A percentile compares a stretch with the other conserved stretches of the same genome.
These are phyloP conservation scores for Tetropium fuscum DNA, from an alignment of 2,888 invertebrate species.

Conservation along the genomic window DNA sequence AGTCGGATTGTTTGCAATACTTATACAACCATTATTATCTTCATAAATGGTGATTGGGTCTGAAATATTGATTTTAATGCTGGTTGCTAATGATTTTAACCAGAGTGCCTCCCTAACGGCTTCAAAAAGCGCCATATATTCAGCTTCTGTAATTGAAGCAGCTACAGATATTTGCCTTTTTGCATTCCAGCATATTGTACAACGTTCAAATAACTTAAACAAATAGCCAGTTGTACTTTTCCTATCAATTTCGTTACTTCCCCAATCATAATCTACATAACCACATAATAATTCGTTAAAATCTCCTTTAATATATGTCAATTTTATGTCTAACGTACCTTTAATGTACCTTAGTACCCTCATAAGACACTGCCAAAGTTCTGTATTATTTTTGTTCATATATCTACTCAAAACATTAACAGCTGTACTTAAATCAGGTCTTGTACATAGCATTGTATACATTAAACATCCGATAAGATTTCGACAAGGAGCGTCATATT, in stretches of 20 bases:
- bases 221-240: slow-evolving; percentile 44
- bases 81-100: slow-evolving; percentile 48
- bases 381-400: slow-evolving; percentile 46
- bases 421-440: slow-evolving; percentile 44
- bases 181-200: slow-evolving; percentile 53
- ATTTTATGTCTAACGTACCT: slow-evolving; percentile 48
- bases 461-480: slow-evolving; percentile 41
- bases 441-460: slow-evolving; percentile 40
- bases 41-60: slow-evolving; percentile 46
- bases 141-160: slow-evolving; percentile 49
- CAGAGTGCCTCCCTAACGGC: slow-evolving; percentile 53
- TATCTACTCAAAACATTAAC: slow-evolving; percentile 50
- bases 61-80: slow-evolving; percentile 42
- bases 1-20: slow-evolving; percentile 48
- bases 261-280: slow-evolving; percentile 53
- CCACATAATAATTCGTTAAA: slow-evolving; percentile 44
- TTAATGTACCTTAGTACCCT: slow-evolving; percentile 50
- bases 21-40: slow-evolving; percentile 57
- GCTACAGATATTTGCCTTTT: slow-evolving; percentile 53
- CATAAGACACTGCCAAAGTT: slow-evolving; percentile 49
- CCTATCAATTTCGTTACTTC: slow-evolving; percentile 36
- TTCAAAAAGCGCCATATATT: slow-evolving; percentile 45
- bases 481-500: slow-evolving; percentile 43
- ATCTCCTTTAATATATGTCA: slow-evolving; percentile 41
- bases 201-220: slow-evolving; percentile 46